Conservation (phyloP, 2,113 vertebrate species). For the Thamnophis sirtalis region DNA sequence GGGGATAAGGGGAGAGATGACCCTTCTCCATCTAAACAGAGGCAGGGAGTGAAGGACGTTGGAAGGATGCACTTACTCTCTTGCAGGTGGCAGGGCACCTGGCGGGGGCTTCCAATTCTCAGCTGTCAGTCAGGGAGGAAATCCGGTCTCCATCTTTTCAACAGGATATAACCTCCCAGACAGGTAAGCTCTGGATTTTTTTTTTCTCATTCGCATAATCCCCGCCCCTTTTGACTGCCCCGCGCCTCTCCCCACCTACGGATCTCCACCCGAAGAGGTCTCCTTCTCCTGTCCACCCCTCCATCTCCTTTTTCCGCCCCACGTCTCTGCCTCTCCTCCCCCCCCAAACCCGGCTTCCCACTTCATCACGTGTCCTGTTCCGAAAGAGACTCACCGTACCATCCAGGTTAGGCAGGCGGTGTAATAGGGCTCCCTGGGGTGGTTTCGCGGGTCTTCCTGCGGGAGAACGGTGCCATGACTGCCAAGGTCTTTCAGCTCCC, state of each 20-base stretch:
- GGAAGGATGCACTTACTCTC: neutral
- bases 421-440: conserved; percentile 72
- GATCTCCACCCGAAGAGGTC: too few species aligned
- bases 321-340: too few species aligned
- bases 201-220: accelerated
- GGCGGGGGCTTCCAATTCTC: too few species aligned
- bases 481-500: conserved; percentile 70
- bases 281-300: too few species aligned
- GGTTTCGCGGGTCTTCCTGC: conserved; percentile 67
- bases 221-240: neutral
- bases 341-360: accelerated
- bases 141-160: neutral
- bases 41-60: neutral
- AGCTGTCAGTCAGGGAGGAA: neutral
- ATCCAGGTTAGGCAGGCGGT: conserved; percentile 71
- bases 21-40: neutral
- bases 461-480: conserved; percentile 72
- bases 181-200: too few species aligned
- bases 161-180: neutral
- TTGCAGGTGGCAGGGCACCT: neutral
- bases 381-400: conserved; percentile 62
- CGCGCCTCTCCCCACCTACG: too few species aligned
- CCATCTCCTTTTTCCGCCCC: neutral
- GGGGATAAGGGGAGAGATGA: neutral
- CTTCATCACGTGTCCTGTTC: accelerated